A percentile compares a stretch with the other conserved stretches of the same genome.
These are phyloP conservation scores for Nylanderia fulva DNA, from an alignment of 1,140 invertebrate species.

Conservation along the genomic window DNA sequence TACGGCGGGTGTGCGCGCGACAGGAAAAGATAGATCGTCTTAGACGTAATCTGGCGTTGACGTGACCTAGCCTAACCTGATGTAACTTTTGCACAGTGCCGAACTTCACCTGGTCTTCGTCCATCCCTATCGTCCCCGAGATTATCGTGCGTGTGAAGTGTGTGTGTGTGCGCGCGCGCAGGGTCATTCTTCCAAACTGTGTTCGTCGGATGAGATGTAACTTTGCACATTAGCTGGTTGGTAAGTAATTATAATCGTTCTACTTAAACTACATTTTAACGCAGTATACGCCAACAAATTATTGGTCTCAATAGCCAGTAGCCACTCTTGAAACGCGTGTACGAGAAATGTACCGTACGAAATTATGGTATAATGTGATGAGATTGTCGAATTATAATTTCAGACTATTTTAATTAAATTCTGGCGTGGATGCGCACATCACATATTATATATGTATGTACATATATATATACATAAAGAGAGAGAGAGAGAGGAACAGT, in stretches of 20 bases:
- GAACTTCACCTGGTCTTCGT: slow-evolving; percentile 23
- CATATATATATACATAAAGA: too few relatives aligned
- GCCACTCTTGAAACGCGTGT: neutral
- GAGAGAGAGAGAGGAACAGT: too few relatives aligned
- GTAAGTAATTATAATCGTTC: slow-evolving; percentile 51
- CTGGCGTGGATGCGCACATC: neutral
- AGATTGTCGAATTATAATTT: neutral
- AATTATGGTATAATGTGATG: too few relatives aligned
- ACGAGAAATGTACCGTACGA: neutral
- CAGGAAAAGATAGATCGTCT: slow-evolving; percentile 74
- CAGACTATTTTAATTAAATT: slow-evolving; percentile 34
- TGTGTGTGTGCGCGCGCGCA: slow-evolving; percentile 33
- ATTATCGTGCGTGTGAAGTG: slow-evolving; percentile 56
- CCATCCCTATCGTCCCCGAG: neutral
- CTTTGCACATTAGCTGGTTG: slow-evolving; percentile 23
- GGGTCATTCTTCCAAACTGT: slow-evolving; percentile 17
- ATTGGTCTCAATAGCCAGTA: neutral
- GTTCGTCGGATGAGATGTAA: slow-evolving; percentile 23
- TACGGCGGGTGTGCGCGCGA: neutral
- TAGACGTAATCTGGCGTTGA: slow-evolving; percentile 74
- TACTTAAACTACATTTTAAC: slow-evolving; percentile 30
- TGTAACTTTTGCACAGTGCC: slow-evolving; percentile 71
- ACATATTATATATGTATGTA: too few relatives aligned
- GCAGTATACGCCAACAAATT: neutral
- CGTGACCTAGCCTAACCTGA: slow-evolving; percentile 71